phyloP scores from a whole-genome alignment of 1,140 invertebrate genomes.

The Drosophila mayri region DNA sequence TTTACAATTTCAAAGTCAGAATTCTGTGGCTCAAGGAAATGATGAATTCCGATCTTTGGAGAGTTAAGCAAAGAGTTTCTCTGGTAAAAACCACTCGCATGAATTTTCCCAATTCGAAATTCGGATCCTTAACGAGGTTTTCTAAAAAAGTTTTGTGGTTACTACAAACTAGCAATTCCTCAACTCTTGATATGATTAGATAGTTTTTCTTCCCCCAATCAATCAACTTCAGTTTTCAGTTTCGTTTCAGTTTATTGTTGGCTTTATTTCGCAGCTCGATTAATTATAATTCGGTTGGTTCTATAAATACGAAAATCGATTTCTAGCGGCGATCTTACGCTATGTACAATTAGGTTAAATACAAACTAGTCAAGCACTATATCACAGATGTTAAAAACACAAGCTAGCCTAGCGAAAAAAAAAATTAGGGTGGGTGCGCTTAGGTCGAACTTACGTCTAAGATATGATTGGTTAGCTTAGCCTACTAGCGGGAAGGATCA shows the following conservation, averaged over 20 bases:
- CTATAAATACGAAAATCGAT: slow-evolving; percentile 55
- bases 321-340: slow-evolving; percentile 32
- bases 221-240: slow-evolving; percentile 1
- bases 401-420: slow-evolving; percentile 48
- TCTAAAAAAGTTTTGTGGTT: too few relatives aligned
- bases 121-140: too few relatives aligned
- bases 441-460: slow-evolving; percentile 13
- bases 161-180: not conserved
- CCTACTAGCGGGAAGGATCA: not conserved
- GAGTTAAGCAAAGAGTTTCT: not conserved
- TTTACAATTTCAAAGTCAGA: not conserved
- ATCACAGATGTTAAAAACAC: slow-evolving; percentile 68
- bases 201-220: not conserved
- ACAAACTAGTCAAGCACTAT: slow-evolving; percentile 71
- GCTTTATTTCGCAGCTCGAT: slow-evolving; percentile 37
- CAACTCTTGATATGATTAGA: too few relatives aligned
- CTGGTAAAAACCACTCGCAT: not conserved
- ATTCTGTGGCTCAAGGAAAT: not conserved
- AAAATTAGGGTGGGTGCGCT: slow-evolving; percentile 3
- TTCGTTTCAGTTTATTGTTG: slow-evolving; percentile 45
- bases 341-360: slow-evolving; percentile 36
- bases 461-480: slow-evolving; percentile 8
- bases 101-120: not conserved
- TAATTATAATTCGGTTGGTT: slow-evolving; percentile 14
- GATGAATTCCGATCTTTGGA: not conserved